These are phyloP conservation scores for Abramis brama DNA, from an alignment of 2,113 vertebrate genomes.

Conservation along the genomic window DNA sequence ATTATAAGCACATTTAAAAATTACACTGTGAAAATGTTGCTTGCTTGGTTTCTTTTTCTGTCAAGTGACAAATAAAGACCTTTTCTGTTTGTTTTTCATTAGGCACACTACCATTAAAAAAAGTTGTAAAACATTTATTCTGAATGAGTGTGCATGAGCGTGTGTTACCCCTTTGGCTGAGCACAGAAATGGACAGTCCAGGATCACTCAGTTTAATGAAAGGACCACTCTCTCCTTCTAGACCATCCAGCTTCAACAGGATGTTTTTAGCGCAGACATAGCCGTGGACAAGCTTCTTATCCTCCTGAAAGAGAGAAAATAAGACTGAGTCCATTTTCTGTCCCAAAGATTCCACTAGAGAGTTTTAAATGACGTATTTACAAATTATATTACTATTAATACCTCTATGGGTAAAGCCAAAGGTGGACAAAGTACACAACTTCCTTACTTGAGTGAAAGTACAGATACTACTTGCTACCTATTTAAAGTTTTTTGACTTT, in stretches of 20 bases:
- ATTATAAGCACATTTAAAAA: too few relatives aligned
- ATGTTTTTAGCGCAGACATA: constrained; percentile 89
- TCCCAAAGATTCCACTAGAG: not conserved
- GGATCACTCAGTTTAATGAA: constrained; percentile 90
- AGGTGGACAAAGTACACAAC: too few relatives aligned
- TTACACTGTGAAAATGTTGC: too few relatives aligned
- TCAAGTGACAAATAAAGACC: too few relatives aligned
- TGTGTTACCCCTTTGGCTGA: constrained; percentile 65
- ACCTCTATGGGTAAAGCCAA: not conserved
- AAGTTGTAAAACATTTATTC: too few relatives aligned
- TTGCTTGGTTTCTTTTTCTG: too few relatives aligned
- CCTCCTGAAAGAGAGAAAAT: constrained; percentile 73
- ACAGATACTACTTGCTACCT: too few relatives aligned
- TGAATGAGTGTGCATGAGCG: not conserved
- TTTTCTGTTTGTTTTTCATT: too few relatives aligned
- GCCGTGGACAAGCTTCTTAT: constrained; percentile 86
- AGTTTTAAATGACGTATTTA: not conserved
- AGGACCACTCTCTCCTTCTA: constrained; percentile 76
- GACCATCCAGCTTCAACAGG: constrained; percentile 81
- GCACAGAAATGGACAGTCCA: constrained; percentile 80
- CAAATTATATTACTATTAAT: not conserved
- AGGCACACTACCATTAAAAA: too few relatives aligned
- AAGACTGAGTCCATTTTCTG: not conserved
- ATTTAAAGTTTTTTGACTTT: too few relatives aligned
- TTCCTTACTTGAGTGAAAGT: too few relatives aligned